Evolutionary conservation across 2,113 vertebrate species (phyloP).

Genomic region (Stictonetta naevosa): DNA sequence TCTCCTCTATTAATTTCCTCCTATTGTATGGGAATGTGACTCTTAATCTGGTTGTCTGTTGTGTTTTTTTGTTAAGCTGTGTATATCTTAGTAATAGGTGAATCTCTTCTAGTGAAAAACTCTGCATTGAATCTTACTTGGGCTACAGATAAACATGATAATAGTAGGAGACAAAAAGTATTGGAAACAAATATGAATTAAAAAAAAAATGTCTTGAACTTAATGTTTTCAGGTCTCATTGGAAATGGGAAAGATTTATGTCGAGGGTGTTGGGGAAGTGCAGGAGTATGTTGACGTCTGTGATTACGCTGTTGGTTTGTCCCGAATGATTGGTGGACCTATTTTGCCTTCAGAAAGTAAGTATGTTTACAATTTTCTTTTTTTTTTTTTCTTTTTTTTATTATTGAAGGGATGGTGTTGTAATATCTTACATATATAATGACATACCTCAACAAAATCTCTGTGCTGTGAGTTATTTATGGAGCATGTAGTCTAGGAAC

Average conservation of each 20-base stretch:
- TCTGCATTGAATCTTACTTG: neutral
- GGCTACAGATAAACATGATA: neutral
- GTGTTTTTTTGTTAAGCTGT: neutral
- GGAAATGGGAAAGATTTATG: slow-evolving; percentile 98
- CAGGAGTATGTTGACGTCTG: slow-evolving; percentile 97
- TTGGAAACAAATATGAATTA: neutral
- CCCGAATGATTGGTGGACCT: slow-evolving; percentile 95
- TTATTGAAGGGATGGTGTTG: neutral
- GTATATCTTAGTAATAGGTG: neutral
- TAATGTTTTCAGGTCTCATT: slow-evolving; percentile 85
- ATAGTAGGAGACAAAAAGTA: neutral
- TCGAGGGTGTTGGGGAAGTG: slow-evolving; percentile 96
- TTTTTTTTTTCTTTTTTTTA: neutral
- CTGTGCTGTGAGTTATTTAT: neutral
- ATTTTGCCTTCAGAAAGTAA: slow-evolving; percentile 94
- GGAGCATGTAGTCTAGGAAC: neutral
- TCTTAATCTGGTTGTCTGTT: neutral
- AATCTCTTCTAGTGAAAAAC: neutral
- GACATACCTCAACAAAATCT: neutral
- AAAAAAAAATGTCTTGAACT: neutral
- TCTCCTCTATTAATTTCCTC: neutral
- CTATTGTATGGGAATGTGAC: neutral
- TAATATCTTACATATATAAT: neutral
- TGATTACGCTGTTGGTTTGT: slow-evolving; percentile 96
- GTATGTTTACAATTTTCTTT: neutral